These are phyloP conservation scores for Dysmachus trigonus DNA, from an alignment of 2,888 invertebrate genomes.

Conservation along the genomic window DNA sequence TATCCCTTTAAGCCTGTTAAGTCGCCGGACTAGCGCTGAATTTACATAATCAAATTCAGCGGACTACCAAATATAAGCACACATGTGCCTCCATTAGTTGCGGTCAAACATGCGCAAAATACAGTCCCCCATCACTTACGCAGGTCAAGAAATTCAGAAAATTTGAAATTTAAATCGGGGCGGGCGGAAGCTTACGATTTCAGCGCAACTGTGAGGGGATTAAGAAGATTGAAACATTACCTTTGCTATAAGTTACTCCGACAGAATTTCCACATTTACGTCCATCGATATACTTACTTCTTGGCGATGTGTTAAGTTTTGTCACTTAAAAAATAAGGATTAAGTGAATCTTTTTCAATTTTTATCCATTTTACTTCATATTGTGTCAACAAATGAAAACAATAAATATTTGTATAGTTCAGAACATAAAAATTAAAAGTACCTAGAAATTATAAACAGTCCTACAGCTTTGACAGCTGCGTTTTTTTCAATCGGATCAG, in stretches of 20 bases:
- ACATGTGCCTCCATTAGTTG: constrained; percentile 23
- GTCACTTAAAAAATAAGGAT: background rate
- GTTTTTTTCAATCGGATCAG: too few species aligned
- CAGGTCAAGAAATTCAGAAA: constrained; percentile 31
- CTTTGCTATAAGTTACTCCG: background rate
- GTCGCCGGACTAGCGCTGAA: background rate
- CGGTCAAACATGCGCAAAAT: constrained; percentile 29
- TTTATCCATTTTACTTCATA: too few species aligned
- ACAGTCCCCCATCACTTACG: constrained; percentile 8
- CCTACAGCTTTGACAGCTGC: too few species aligned
- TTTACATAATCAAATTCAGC: constrained; percentile 23
- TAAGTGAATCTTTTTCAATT: too few species aligned
- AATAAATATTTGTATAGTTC: too few species aligned
- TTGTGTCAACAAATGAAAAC: too few species aligned
- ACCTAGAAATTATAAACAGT: too few species aligned
- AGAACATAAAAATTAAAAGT: too few species aligned
- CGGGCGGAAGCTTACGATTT: constrained; percentile 10
- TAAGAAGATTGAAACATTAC: background rate
- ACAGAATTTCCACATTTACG: background rate
- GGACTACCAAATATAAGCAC: constrained; percentile 1
- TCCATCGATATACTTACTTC: too few species aligned
- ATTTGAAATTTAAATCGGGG: constrained; percentile 9
- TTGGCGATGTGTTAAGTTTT: too few species aligned
- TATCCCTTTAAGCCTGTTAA: background rate
- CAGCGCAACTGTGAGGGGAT: background rate